These are phyloP conservation scores for Danio rerio DNA, from an alignment of 2,113 vertebrate species.

Conservation along the genomic window GRCz12tu NC_133189.1:41784501-41785000, in stretches of 20 bases:
- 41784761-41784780: conserved; percentile 15
- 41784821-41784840: not conserved
- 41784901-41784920: not conserved
- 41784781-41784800: conserved; percentile 11
- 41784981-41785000: not conserved
- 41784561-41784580: too few species aligned
- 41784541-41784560: too few species aligned
- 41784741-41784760: conserved; percentile 5
- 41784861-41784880: not conserved
- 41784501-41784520: too few species aligned
- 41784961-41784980: too few species aligned
- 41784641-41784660: too few species aligned
- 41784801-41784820: conserved; percentile 21
- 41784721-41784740: conserved; percentile 12
- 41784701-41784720: not conserved
- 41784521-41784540: too few species aligned
- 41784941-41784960: not conserved
- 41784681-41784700: not conserved
- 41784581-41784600: too few species aligned
- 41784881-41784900: not conserved
- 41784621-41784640: too few species aligned
- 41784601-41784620: too few species aligned
- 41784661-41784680: not conserved
- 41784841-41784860: not conserved
- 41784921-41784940: not conserved